Conservation (phyloP, 2,888 invertebrate species). For the Formica aserva region DNA sequence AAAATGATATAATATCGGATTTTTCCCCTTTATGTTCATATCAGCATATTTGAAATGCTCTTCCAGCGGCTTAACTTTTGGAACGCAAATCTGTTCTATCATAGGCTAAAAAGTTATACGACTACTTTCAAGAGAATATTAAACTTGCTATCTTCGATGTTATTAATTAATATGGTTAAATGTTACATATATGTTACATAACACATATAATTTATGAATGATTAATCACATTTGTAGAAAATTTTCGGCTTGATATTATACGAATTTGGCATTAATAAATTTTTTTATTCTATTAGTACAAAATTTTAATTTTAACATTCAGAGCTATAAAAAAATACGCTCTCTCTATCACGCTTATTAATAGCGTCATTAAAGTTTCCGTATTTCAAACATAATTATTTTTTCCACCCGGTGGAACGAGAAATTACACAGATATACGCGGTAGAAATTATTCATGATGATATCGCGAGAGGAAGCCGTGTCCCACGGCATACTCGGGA, state of each 20-base stretch:
- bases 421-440: constrained; percentile 4
- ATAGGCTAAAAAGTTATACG: constrained; percentile 8
- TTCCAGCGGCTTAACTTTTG: constrained; percentile 22
- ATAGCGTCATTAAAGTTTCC: neutral
- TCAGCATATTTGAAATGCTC: constrained; percentile 19
- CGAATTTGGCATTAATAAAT: neutral
- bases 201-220: neutral
- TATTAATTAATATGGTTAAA: neutral
- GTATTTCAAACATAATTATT: constrained; percentile 3
- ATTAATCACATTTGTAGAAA: neutral
- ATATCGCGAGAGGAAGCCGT: neutral
- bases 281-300: neutral
- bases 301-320: neutral
- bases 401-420: neutral
- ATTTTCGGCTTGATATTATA: neutral
- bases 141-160: neutral
- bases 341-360: neutral
- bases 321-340: neutral
- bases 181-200: neutral
- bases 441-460: constrained; percentile 44
- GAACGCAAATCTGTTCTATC: neutral
- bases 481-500: constrained; percentile 1
- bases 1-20: constrained; percentile 23
- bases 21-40: neutral
- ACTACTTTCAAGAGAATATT: neutral